Percentiles rank a stretch among this genome's conserved stretches.
Evolutionary conservation across 2,888 invertebrate species (phyloP).

Genomic region (Pseudococcus viburni): DNA sequence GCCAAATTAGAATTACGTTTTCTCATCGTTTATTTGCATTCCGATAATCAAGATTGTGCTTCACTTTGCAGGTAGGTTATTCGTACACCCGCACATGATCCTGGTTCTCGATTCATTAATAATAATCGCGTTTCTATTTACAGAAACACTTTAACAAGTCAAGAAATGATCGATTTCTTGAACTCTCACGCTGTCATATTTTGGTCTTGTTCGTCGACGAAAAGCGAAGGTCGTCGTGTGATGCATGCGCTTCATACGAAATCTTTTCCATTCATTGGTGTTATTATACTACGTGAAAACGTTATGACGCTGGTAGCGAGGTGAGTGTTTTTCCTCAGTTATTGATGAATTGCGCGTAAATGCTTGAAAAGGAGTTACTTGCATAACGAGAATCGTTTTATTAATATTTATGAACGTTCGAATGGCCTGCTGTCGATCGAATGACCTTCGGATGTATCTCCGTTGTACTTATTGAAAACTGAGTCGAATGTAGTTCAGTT

Average conservation of each 20-base stretch:
- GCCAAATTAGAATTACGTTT: slow-evolving; percentile 95
- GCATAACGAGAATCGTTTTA: background rate
- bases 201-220: slow-evolving; percentile 93
- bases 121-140: slow-evolving; percentile 10
- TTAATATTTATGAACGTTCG: slow-evolving; percentile 20
- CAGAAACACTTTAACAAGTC: slow-evolving; percentile 81
- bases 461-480: background rate
- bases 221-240: slow-evolving; percentile 93
- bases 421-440: background rate
- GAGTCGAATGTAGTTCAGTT: background rate
- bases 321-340: slow-evolving; percentile 69
- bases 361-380: background rate
- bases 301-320: slow-evolving; percentile 92
- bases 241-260: slow-evolving; percentile 88
- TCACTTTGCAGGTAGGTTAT: slow-evolving; percentile 82
- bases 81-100: background rate
- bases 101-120: background rate
- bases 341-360: slow-evolving; percentile 4
- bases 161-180: slow-evolving; percentile 84
- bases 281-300: slow-evolving; percentile 90
- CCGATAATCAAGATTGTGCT: slow-evolving; percentile 85
- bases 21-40: slow-evolving; percentile 93
- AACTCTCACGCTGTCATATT: slow-evolving; percentile 85
- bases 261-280: slow-evolving; percentile 88
- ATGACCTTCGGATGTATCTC: background rate